Evolutionary conservation across 2,113 vertebrate species (phyloP).

Genomic region (Synodontis membranacea): DNA sequence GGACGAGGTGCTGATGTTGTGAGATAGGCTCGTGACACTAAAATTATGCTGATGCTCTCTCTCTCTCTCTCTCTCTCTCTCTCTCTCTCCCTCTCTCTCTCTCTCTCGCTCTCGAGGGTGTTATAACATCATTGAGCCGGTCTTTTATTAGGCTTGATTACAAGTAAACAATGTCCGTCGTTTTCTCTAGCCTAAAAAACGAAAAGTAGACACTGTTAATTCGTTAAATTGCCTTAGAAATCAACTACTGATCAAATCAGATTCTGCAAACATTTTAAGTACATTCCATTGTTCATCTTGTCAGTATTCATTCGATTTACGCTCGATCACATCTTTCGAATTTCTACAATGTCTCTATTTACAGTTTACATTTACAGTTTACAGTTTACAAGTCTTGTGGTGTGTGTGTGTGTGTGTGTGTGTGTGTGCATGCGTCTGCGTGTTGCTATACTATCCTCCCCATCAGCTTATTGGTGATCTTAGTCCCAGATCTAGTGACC

Average conservation of each 20-base stretch:
- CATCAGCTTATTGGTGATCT: neutral
- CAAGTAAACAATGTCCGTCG: conserved; percentile 61
- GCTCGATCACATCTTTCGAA: conserved; percentile 28
- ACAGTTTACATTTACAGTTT: neutral
- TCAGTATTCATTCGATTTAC: conserved; percentile 54
- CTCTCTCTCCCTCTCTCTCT: no score
- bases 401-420: neutral
- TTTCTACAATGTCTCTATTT: conserved; percentile 18
- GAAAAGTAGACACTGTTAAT: neutral
- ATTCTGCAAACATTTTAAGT: conserved; percentile 46
- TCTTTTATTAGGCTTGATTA: conserved; percentile 73
- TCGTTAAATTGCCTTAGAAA: neutral
- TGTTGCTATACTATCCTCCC: neutral
- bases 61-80: no score
- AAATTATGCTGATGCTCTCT: neutral
- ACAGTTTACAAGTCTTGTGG: no score
- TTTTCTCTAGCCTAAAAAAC: conserved; percentile 54
- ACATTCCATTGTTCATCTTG: conserved; percentile 53
- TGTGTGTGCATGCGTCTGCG: conserved; percentile 52
- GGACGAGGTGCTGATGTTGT: neutral
- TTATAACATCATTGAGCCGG: neutral
- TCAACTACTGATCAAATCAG: conserved; percentile 48
- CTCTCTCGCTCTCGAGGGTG: no score
- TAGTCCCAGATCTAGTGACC: neutral
- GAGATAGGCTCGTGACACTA: neutral